Evolutionary conservation across 1,140 invertebrate species (phyloP).

Genomic region (Hycleus cichorii): DNA sequence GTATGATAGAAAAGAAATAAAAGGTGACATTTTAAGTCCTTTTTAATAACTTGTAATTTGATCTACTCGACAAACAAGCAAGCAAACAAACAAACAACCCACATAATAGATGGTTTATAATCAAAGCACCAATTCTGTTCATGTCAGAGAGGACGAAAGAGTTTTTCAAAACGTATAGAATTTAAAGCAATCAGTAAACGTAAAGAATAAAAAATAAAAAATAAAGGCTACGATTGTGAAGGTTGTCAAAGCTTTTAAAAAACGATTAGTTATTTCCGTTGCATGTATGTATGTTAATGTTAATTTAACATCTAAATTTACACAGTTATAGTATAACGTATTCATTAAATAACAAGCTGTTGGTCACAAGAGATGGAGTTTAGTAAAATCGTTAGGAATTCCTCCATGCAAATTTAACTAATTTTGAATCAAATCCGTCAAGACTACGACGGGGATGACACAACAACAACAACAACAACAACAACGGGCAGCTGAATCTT

Average conservation of each 20-base stretch:
- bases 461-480: neutral
- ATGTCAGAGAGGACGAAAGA: neutral
- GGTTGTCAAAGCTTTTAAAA: neutral
- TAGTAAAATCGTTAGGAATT: conserved; percentile 2
- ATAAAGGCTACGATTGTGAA: neutral
- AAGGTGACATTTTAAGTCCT: no score
- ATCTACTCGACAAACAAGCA: neutral
- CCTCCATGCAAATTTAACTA: conserved; percentile 24
- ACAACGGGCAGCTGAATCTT: conserved; percentile 18
- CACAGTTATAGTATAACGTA: neutral
- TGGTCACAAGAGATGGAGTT: conserved; percentile 14
- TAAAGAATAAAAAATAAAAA: no score
- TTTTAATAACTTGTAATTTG: neutral
- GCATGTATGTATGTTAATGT: no score
- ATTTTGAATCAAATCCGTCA: conserved; percentile 23
- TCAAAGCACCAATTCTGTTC: neutral
- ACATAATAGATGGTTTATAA: conserved; percentile 6
- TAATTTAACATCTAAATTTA: no score
- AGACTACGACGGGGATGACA: neutral
- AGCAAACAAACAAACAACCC: conserved; percentile 5
- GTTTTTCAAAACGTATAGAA: neutral
- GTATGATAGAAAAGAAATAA: no score
- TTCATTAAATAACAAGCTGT: conserved; percentile 16
- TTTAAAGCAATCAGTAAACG: no score
- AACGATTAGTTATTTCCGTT: no score